Evolutionary conservation across 2,888 invertebrate genomes (phyloP), one percentile per base, ranked within the genome.

Genomic region (Nymphalis c-album): DNA sequence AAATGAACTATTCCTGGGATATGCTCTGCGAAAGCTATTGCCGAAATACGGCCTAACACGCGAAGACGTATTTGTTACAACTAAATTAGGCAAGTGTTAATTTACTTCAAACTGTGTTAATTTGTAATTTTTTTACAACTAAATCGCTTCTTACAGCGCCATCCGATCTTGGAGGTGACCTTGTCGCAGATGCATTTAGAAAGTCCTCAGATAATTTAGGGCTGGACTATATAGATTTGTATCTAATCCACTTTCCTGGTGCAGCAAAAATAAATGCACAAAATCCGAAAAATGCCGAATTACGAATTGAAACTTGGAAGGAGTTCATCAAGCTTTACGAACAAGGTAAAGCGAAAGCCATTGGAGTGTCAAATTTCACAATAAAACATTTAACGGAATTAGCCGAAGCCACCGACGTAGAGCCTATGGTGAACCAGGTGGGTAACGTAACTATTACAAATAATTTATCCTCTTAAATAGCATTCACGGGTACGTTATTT

Each of bases 311-410:
- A 65, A 95, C 96, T 62, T 97, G 97, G 97, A 80, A 86, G 63
- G 93, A 93, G 17, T 82, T 97, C 78, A 94, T 94, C 8, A 88
- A 94, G 63, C 87, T 96, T 0, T 93, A 95, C 72, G 91, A 94
- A 61, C 87, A 94, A 73, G 96, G 96, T 63, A 77, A 89, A 31
- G 85, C 92, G 1, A 86, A 92, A 78, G 94, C 95, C 3, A 96
- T 97, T 74, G 97, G 97, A 0, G 97, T 97, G 0, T 97, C 97
- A 0, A 97, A 97, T 85, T 97, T 95, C 77, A 95, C 94, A 7
- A 85, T 94, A 0, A 85, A 85, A 51, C 97, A 97, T 85, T 81
- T 97, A 48, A 84, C 93, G 63, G 94, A 96, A 73, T 82, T 97
- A 48, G 77, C 94, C 47, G 74, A 80, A 40, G 90, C 93, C 67